These are phyloP conservation scores for Caradrina kadenii DNA, from an alignment of 2,888 invertebrate species.

Conservation along the genomic window DNA sequence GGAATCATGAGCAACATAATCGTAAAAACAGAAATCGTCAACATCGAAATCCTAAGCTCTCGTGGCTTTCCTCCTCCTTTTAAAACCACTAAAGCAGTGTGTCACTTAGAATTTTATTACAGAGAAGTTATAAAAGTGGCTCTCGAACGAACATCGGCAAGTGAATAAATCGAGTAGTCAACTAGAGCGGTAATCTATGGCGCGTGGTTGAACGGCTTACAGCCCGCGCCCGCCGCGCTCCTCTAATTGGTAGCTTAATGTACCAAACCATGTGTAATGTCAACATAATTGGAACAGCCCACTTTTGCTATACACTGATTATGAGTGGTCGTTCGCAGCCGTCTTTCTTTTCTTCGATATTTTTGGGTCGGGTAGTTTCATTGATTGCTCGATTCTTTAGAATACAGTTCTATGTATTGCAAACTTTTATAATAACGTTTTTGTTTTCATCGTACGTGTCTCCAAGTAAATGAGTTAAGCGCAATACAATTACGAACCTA, in stretches of 20 bases:
- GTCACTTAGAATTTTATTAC: constrained; percentile 25
- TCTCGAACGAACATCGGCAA: constrained; percentile 45
- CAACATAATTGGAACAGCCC: constrained; percentile 62
- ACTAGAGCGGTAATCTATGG: constrained; percentile 67
- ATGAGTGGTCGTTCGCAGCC: constrained; percentile 42
- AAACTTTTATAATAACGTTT: constrained; percentile 15
- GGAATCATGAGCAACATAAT: not conserved
- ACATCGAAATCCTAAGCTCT: not conserved
- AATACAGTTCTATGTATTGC: constrained; percentile 10
- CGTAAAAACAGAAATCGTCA: not conserved
- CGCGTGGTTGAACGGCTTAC: constrained; percentile 61
- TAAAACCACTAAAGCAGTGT: constrained; percentile 6
- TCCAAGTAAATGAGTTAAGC: constrained; percentile 28
- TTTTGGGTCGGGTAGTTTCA: constrained; percentile 12
- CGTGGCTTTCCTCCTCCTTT: constrained; percentile 2
- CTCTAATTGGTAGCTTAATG: constrained; percentile 66
- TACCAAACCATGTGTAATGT: constrained; percentile 71
- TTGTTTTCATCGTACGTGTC: constrained; percentile 26
- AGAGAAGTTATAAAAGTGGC: constrained; percentile 46
- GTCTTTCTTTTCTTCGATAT: constrained; percentile 28
- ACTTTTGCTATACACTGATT: constrained; percentile 62
- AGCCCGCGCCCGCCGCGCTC: constrained; percentile 42
- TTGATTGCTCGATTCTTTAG: constrained; percentile 12
- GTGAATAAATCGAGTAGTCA: constrained; percentile 68
- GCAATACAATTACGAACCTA: constrained; percentile 29